These are phyloP conservation scores for Drosophila paucipuncta DNA, from an alignment of 2,888 invertebrate species.

Conservation along the genomic window DNA sequence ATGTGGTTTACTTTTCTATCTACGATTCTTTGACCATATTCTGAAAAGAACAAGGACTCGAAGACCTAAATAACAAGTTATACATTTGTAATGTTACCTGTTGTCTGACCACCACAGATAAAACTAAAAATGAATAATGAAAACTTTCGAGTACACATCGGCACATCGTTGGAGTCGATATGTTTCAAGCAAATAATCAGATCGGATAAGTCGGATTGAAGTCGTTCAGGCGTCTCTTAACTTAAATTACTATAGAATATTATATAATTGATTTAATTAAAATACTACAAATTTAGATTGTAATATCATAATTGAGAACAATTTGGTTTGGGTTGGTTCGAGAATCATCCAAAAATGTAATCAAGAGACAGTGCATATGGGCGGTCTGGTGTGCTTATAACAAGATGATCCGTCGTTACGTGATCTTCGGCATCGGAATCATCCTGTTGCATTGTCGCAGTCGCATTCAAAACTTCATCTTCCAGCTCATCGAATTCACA, in stretches of 20 bases:
- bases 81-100: too few relatives aligned
- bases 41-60: too few relatives aligned
- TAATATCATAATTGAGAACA: slow-evolving; percentile 3
- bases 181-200: too few relatives aligned
- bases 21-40: too few relatives aligned
- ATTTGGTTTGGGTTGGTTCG: not conserved
- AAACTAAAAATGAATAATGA: too few relatives aligned
- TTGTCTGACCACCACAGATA: too few relatives aligned
- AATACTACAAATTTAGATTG: slow-evolving; percentile 40
- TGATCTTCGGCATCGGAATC: slow-evolving; percentile 8
- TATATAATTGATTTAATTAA: slow-evolving; percentile 8
- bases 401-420: slow-evolving; percentile 6
- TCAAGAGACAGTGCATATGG: slow-evolving; percentile 21
- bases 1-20: too few relatives aligned
- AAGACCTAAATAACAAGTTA: too few relatives aligned
- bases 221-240: not conserved
- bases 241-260: not conserved
- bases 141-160: too few relatives aligned
- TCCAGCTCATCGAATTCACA: not conserved
- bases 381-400: slow-evolving; percentile 33
- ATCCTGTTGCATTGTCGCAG: not conserved
- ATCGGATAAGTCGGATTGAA: too few relatives aligned
- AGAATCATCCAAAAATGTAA: not conserved
- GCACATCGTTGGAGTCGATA: too few relatives aligned
- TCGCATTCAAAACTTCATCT: not conserved